A percentile compares a stretch with the other conserved stretches of the same genome.
These are phyloP conservation scores for Conus canariensis DNA, from an alignment of 2,888 invertebrate species.

Conservation along the genomic window DNA sequence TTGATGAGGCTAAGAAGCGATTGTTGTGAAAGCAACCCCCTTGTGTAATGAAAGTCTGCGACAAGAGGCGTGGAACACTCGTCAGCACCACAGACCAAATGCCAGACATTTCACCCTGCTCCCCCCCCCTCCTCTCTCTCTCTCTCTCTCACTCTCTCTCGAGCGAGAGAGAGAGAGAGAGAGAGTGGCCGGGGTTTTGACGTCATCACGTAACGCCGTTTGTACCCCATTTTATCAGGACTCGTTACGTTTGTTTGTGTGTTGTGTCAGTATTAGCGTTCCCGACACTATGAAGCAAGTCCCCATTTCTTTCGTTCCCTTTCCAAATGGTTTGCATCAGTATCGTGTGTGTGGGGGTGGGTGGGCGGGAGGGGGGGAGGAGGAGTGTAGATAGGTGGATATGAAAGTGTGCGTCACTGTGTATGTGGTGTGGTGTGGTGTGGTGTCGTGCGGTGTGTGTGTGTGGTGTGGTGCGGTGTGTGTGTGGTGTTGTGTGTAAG, in stretches of 20 bases:
- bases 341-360: too few relatives aligned
- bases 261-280: neutral
- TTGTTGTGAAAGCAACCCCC: constrained; percentile 11
- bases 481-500: too few relatives aligned
- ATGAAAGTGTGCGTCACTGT: too few relatives aligned
- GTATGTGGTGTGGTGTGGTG: too few relatives aligned
- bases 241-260: neutral
- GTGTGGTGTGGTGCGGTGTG: too few relatives aligned
- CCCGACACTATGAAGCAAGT: too few relatives aligned
- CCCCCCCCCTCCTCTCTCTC: neutral
- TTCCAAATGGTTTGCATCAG: too few relatives aligned
- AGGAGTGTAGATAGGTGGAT: too few relatives aligned
- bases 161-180: neutral
- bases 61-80: neutral
- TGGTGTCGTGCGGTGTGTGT: too few relatives aligned
- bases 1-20: neutral
- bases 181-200: neutral
- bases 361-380: too few relatives aligned
- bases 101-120: neutral
- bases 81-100: neutral
- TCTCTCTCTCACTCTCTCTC: too few relatives aligned
- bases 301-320: too few relatives aligned
- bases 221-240: neutral
- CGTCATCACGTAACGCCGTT: neutral
- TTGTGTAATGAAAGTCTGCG: constrained; percentile 11